A percentile compares a stretch with the other conserved stretches of the same genome.
phyloP scores from a whole-genome alignment of 2,797 vertebrate genomes.

The Anomalospiza imberbis region DNA sequence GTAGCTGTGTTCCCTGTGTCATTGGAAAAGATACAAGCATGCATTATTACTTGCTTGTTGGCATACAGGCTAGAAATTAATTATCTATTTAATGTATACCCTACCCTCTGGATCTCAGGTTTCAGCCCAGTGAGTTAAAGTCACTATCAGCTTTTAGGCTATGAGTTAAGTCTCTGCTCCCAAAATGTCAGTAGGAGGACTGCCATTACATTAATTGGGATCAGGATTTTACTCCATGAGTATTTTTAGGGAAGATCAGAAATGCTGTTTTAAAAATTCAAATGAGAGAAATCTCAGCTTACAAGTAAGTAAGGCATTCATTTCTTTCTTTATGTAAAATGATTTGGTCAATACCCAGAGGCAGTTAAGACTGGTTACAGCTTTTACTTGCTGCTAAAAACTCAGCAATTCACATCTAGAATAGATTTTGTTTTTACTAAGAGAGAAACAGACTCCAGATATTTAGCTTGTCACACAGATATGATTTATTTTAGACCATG shows the following conservation, averaged over 20 bases:
- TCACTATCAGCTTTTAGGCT: neutral
- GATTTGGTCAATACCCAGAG: neutral
- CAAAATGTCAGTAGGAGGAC: neutral
- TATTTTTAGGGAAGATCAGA: neutral
- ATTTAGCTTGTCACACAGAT: neutral
- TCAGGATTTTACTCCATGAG: neutral
- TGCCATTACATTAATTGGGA: neutral
- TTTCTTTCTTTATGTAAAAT: neutral
- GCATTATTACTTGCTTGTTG: constrained; percentile 1
- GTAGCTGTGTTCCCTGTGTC: neutral
- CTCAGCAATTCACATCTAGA: neutral
- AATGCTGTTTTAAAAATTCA: neutral
- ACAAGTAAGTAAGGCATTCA: neutral
- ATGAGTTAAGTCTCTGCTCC: neutral
- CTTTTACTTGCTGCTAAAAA: constrained; percentile 20
- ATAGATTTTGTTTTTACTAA: constrained; percentile 2
- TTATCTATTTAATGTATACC: neutral
- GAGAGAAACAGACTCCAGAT: neutral
- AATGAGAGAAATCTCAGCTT: neutral
- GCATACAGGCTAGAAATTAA: neutral
- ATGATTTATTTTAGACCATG: neutral
- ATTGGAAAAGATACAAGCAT: neutral
- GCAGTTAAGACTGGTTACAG: neutral
- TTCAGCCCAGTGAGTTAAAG: neutral
- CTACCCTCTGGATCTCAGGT: neutral